Evolutionary conservation across 1,140 invertebrate species (phyloP).

Genomic region (Ladona fulva): DNA sequence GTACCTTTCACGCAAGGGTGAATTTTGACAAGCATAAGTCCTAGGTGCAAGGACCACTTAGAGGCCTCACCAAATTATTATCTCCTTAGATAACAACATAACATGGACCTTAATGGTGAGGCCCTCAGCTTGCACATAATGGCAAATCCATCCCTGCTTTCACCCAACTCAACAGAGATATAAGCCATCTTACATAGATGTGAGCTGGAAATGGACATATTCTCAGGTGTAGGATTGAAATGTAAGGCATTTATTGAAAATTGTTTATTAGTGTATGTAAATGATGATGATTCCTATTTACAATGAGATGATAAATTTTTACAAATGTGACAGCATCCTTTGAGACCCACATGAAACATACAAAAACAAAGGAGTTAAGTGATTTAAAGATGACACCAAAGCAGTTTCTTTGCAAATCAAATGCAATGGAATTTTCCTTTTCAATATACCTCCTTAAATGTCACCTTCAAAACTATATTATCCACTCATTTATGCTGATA

Average conservation of each 20-base stretch:
- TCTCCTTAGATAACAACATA: too few relatives aligned
- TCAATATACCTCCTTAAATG: not conserved
- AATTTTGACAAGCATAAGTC: too few relatives aligned
- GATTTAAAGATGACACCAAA: not conserved
- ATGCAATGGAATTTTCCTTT: not conserved
- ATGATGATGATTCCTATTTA: slow-evolving; percentile 6
- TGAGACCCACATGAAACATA: not conserved
- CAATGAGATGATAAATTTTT: slow-evolving; percentile 2
- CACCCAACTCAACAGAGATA: too few relatives aligned
- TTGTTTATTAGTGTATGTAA: slow-evolving; percentile 11
- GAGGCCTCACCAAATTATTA: too few relatives aligned
- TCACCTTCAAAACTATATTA: not conserved
- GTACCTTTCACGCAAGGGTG: too few relatives aligned
- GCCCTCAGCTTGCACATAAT: too few relatives aligned
- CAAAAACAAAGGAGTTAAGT: not conserved
- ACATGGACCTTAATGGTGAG: too few relatives aligned
- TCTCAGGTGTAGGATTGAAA: not conserved
- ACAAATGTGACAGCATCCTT: not conserved
- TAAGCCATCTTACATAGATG: too few relatives aligned
- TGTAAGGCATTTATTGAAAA: not conserved
- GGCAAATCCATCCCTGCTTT: too few relatives aligned
- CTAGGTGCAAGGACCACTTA: too few relatives aligned
- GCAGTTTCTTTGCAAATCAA: not conserved
- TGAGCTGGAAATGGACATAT: too few relatives aligned
- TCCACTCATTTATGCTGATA: not conserved